Evolutionary conservation across 2,113 vertebrate genomes (phyloP), one percentile per base, ranked within the genome.

Genomic region (Reinhardtius hippoglossoides): DNA sequence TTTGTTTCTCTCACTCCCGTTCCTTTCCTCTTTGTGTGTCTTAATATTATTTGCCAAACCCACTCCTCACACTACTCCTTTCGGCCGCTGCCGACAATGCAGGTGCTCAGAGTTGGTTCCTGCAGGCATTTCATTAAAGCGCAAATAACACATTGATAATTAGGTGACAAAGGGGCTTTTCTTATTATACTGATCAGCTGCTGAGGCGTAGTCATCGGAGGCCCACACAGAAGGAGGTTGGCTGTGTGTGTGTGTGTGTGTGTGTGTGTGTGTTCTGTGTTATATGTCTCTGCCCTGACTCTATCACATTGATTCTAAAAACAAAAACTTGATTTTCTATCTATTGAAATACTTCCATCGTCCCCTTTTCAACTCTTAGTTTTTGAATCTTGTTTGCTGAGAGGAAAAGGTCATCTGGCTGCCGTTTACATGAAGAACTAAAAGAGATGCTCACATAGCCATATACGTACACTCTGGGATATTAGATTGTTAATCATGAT

Each of bases 101-200:
- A 81, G 76, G 35, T 88, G 84, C 90, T 90, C 86, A 85, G 78
- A 71, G 48, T 31, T 7, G 6, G 31, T 77, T 76, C 86, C 91
- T 90, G 31, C 31, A 5, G 93, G 93, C 92, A 81, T 92, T 93
- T 92, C 90, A 94, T 94, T 92, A 94, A 90, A 87, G 86, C 88
- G 90, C 93, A 93, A 94, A 93, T 93, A 93, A 94, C 92, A 92
- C 91, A 90, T 87, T 93, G 89, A 90, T 94, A 94, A 94, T 95
- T 94, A 92, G 89, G 87, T 89, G 92, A 92, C 90, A 89, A 89
- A 86, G 80, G 89, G 80, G 79, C 82, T 88, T 86, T 31, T 86
- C 90, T 92, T 89, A 91, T 91, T 91, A 91, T 79, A 85, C 86
- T 87, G 93, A 93, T 93, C 92, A 91, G 92, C 86, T 90, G 89